Evolutionary conservation across 2,888 invertebrate genomes (phyloP).

Genomic region (Lamproptera curius): DNA sequence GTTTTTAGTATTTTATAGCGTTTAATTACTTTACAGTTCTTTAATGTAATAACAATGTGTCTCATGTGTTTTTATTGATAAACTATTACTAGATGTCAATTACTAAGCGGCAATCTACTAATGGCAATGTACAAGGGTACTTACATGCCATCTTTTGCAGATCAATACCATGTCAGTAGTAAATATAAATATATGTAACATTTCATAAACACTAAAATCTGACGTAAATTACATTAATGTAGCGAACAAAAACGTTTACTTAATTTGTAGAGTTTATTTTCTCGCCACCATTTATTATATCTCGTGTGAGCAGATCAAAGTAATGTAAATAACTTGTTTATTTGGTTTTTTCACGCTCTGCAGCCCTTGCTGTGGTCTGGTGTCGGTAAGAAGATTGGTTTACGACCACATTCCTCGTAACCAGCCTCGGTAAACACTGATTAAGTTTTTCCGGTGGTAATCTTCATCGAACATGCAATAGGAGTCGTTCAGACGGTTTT

Average conservation of each 20-base stretch:
- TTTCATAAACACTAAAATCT: too few relatives aligned
- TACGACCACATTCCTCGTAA: constrained; percentile 16
- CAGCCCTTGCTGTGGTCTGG: neutral
- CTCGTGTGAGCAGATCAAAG: neutral
- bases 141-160: neutral
- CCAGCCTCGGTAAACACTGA: constrained; percentile 7
- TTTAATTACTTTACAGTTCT: too few relatives aligned
- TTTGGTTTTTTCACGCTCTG: neutral
- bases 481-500: too few relatives aligned
- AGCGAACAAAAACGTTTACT: neutral
- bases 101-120: too few relatives aligned
- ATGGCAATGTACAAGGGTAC: too few relatives aligned
- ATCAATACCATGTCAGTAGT: neutral
- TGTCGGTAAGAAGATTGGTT: constrained; percentile 1
- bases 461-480: too few relatives aligned
- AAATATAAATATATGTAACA: neutral
- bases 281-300: neutral
- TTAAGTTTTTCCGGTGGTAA: neutral
- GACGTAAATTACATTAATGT: too few relatives aligned
- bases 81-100: too few relatives aligned
- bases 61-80: too few relatives aligned
- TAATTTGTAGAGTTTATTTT: neutral
- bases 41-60: too few relatives aligned
- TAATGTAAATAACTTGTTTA: neutral
- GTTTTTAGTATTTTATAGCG: too few relatives aligned